A percentile compares a stretch with the other conserved stretches of the same genome.
phyloP scores from a whole-genome alignment of 2,113 vertebrate genomes.

The Triplophysa dalaica region DNA sequence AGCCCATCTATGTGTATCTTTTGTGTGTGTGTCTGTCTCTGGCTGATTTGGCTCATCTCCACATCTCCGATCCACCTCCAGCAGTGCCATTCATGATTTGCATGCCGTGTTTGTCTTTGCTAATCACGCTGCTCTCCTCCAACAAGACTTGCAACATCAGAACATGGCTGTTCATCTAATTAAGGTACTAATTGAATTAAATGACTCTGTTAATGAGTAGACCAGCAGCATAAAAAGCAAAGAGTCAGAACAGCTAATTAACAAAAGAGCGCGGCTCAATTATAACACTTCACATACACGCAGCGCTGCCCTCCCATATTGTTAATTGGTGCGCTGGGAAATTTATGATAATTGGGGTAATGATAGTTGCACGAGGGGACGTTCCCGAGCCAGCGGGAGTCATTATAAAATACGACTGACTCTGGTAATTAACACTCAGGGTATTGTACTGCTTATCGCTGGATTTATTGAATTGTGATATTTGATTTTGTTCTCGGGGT shows the following conservation, averaged over 20 bases:
- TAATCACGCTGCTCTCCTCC: constrained; percentile 83
- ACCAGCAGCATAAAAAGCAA: constrained; percentile 95
- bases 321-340: constrained; percentile 94
- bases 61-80: constrained; percentile 64
- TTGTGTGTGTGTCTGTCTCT: constrained; percentile 37
- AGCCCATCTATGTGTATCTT: neutral
- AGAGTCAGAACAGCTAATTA: constrained; percentile 99
- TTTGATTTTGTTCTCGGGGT: neutral
- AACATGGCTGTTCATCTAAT: constrained; percentile 93
- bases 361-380: constrained; percentile 78
- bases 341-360: constrained; percentile 99
- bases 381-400: constrained; percentile 72
- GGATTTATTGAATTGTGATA: neutral
- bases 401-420: constrained; percentile 79
- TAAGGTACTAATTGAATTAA: constrained; percentile 99
- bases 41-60: constrained; percentile 74
- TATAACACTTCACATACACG: constrained; percentile 97
- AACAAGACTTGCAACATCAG: constrained; percentile 86
- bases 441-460: constrained; percentile 53
- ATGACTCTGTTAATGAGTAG: constrained; percentile 96
- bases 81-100: constrained; percentile 75
- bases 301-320: constrained; percentile 82
- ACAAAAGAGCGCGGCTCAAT: constrained; percentile 96
- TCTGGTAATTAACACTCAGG: constrained; percentile 80
- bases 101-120: constrained; percentile 90